Conservation (phyloP, 2,888 invertebrate genomes). For the Eulithis testata region DNA sequence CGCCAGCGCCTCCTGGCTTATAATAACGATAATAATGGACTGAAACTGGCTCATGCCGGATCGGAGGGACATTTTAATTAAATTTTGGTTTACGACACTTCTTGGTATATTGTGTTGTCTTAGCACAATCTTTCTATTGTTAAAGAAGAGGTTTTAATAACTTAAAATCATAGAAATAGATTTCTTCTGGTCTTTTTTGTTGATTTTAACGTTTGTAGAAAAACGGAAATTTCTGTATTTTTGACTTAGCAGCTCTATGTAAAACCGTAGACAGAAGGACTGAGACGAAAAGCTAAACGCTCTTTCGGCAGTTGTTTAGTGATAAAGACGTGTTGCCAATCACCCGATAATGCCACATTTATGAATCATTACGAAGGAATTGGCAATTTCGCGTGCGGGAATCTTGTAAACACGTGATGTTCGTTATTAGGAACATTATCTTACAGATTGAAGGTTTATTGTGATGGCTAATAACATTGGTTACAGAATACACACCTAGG, state of each 20-base stretch:
- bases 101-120: background rate
- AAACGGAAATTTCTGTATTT: too few species aligned
- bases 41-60: constrained; percentile 10
- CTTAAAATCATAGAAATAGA: too few species aligned
- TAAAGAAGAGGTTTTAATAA: background rate
- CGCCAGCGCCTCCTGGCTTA: constrained; percentile 11
- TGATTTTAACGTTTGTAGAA: too few species aligned
- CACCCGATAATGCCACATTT: constrained; percentile 20
- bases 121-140: background rate
- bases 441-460: background rate
- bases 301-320: background rate
- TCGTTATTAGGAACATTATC: constrained; percentile 7
- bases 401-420: constrained; percentile 12
- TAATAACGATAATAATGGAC: constrained; percentile 15
- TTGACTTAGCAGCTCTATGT: too few species aligned
- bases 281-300: background rate
- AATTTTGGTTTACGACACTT: constrained; percentile 16
- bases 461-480: background rate
- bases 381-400: constrained; percentile 23
- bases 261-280: too few species aligned
- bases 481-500: too few species aligned
- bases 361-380: constrained; percentile 30
- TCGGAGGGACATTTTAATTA: constrained; percentile 22
- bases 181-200: too few species aligned
- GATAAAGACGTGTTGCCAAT: constrained; percentile 25